Conservation (phyloP, 2,113 vertebrate species). For the Lagopus muta region DNA sequence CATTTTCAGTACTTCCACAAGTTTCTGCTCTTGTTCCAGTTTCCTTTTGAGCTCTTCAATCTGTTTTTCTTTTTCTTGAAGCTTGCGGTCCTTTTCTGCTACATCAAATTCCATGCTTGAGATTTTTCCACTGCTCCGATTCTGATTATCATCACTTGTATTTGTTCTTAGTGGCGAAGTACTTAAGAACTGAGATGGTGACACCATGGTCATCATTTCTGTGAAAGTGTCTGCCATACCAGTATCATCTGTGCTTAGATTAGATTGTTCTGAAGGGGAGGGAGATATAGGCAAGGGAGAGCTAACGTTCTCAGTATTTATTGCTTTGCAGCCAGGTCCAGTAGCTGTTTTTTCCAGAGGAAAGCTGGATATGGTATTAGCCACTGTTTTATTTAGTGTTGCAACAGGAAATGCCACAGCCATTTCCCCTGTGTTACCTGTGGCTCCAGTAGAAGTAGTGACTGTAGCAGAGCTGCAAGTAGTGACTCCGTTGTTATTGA, state of each 20-base stretch:
- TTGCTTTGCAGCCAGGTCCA: conserved; percentile 44
- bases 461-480: conserved; percentile 61
- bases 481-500: conserved; percentile 57
- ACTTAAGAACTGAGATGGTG: conserved; percentile 69
- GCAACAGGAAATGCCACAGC: conserved; percentile 71
- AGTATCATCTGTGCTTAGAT: conserved; percentile 82
- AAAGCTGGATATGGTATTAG: conserved; percentile 48
- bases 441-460: conserved; percentile 48
- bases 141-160: conserved; percentile 74
- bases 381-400: conserved; percentile 60
- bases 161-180: conserved; percentile 70
- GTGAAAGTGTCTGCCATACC: conserved; percentile 79
- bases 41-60: conserved; percentile 95
- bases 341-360: conserved; percentile 69
- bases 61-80: conserved; percentile 96
- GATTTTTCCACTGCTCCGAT: conserved; percentile 56
- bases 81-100: conserved; percentile 87
- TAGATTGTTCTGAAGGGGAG: conserved; percentile 82
- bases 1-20: conserved; percentile 96
- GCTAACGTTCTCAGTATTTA: conserved; percentile 70
- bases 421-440: conserved; percentile 68
- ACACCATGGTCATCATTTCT: conserved; percentile 79
- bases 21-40: conserved; percentile 94
- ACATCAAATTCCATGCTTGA: conserved; percentile 75
- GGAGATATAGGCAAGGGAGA: conserved; percentile 90